A percentile compares a stretch with the other conserved stretches of the same genome.
These are phyloP conservation scores for Rhodophaea formosa DNA, from an alignment of 2,888 invertebrate species.

Conservation along the genomic window DNA sequence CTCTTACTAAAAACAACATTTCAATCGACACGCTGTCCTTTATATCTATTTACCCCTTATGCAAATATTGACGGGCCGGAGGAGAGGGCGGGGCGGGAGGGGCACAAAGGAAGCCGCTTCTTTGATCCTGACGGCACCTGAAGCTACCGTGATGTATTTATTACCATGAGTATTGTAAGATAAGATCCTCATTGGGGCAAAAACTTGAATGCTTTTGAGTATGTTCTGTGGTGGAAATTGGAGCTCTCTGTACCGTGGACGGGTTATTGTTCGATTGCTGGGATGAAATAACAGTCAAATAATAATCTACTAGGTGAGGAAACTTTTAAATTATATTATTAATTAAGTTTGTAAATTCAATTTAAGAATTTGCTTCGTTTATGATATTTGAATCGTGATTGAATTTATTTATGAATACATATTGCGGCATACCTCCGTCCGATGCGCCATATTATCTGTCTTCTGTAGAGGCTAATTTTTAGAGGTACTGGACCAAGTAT, in stretches of 20 bases:
- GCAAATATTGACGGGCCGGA: constrained; percentile 57
- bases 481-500: too few relatives aligned
- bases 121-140: constrained; percentile 62
- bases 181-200: constrained; percentile 20
- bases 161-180: constrained; percentile 27
- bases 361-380: too few relatives aligned
- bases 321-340: not conserved
- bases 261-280: not conserved
- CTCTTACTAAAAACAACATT: constrained; percentile 26
- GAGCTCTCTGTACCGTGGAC: not conserved
- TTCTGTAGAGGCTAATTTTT: too few relatives aligned
- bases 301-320: not conserved
- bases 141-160: constrained; percentile 35
- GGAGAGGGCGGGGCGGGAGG: constrained; percentile 27
- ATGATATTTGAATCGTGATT: too few relatives aligned
- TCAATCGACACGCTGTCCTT: constrained; percentile 36
- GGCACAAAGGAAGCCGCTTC: constrained; percentile 55
- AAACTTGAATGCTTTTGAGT: constrained; percentile 26
- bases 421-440: too few relatives aligned
- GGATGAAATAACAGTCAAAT: not conserved
- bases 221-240: constrained; percentile 8
- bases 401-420: too few relatives aligned
- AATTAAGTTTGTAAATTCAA: too few relatives aligned
- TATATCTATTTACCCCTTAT: constrained; percentile 49
- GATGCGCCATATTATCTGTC: too few relatives aligned